A percentile compares a stretch with the other conserved stretches of the same genome.
phyloP scores from a whole-genome alignment of 2,888 invertebrate genomes.

The Cantharis nigra region DNA sequence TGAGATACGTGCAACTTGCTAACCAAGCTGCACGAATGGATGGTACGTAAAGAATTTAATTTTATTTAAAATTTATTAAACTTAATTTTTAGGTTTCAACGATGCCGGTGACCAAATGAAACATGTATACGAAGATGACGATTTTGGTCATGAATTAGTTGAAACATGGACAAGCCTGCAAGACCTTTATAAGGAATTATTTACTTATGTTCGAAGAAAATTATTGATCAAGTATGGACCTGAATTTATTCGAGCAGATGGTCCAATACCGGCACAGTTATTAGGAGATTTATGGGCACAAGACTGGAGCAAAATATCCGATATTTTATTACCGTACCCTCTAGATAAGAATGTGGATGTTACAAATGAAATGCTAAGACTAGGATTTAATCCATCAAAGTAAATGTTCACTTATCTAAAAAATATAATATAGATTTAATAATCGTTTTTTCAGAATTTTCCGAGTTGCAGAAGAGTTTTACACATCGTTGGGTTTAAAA shows the following conservation, averaged over 20 bases:
- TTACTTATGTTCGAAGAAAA: slow-evolving; percentile 78
- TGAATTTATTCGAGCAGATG: slow-evolving; percentile 61
- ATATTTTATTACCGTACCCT: slow-evolving; percentile 76
- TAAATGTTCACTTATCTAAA: slow-evolving; percentile 41
- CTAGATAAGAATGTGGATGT: slow-evolving; percentile 73
- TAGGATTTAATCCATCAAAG: slow-evolving; percentile 75
- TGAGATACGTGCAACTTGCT: slow-evolving; percentile 77
- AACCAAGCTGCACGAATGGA: slow-evolving; percentile 78
- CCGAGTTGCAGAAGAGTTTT: slow-evolving; percentile 83
- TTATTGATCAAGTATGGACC: slow-evolving; percentile 57
- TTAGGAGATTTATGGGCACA: slow-evolving; percentile 87
- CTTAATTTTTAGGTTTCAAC: slow-evolving; percentile 64
- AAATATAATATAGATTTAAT: background rate
- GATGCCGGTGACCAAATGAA: slow-evolving; percentile 85
- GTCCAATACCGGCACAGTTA: slow-evolving; percentile 84
- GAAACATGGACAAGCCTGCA: slow-evolving; percentile 67
- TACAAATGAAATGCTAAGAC: slow-evolving; percentile 75
- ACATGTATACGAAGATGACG: slow-evolving; percentile 71
- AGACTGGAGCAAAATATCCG: slow-evolving; percentile 77
- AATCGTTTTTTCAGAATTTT: slow-evolving; percentile 65
- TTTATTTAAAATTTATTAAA: background rate
- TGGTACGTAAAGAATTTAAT: slow-evolving; percentile 58
- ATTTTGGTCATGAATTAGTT: slow-evolving; percentile 63
- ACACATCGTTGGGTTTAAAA: slow-evolving; percentile 77
- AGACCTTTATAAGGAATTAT: slow-evolving; percentile 81